Evolutionary conservation across 2,888 invertebrate genomes (phyloP).

Genomic region (Strigamia crassipes): DNA sequence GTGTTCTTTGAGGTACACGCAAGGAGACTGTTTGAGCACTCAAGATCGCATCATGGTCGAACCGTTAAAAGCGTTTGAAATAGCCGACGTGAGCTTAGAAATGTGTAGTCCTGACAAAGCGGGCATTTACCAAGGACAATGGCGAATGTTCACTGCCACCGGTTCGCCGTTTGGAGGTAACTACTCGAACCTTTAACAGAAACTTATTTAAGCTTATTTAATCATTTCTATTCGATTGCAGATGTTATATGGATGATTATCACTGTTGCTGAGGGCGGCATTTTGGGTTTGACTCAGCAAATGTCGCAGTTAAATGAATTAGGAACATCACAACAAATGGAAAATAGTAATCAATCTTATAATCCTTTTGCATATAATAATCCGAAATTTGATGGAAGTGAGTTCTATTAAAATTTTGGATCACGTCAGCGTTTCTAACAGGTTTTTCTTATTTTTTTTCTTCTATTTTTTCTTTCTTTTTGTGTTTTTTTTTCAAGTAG

Average conservation of each 20-base stretch:
- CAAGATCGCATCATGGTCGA: constrained; percentile 68
- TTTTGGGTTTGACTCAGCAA: constrained; percentile 80
- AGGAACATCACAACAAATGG: constrained; percentile 58
- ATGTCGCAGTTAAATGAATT: constrained; percentile 67
- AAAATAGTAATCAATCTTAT: neutral
- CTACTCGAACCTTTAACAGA: constrained; percentile 8
- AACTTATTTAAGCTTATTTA: no score
- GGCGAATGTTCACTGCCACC: constrained; percentile 83
- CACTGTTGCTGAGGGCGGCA: constrained; percentile 78
- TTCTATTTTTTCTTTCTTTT: no score
- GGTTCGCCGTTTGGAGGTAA: constrained; percentile 92
- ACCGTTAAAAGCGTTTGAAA: constrained; percentile 75
- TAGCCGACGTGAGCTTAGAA: constrained; percentile 75
- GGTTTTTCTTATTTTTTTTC: no score
- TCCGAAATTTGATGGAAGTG: constrained; percentile 39
- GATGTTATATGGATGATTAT: constrained; percentile 82
- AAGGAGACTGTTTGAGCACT: constrained; percentile 69
- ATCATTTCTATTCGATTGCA: constrained; percentile 60
- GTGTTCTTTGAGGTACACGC: constrained; percentile 74
- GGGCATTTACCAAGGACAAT: constrained; percentile 82
- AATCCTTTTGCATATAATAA: constrained; percentile 48
- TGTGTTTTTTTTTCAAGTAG: no score
- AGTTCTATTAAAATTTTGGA: neutral
- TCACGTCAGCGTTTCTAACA: no score
- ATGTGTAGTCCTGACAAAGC: constrained; percentile 76